phyloP scores from a whole-genome alignment of 1,140 invertebrate species.

The Acromyrmex heyeri region DNA sequence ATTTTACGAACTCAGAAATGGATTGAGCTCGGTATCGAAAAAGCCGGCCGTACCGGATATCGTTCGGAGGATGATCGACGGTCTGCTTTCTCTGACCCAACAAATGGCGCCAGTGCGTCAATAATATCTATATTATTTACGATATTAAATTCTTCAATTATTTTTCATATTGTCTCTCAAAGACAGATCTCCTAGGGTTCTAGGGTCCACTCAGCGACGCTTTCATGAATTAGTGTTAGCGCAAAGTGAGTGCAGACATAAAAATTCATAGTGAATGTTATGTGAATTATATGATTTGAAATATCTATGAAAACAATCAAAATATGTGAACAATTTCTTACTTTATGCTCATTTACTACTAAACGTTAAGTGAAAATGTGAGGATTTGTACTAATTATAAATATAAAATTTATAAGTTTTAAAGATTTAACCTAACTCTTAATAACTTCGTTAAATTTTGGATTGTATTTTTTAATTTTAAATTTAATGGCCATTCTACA shows the following conservation, averaged over 20 bases:
- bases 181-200: conserved; percentile 68
- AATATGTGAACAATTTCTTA: conserved; percentile 30
- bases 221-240: conserved; percentile 56
- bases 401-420: conserved; percentile 12
- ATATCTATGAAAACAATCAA: conserved; percentile 34
- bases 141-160: conserved; percentile 36
- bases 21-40: conserved; percentile 73
- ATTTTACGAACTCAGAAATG: conserved; percentile 90
- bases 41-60: conserved; percentile 81
- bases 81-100: conserved; percentile 80
- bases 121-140: conserved; percentile 52
- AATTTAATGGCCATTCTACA: not conserved
- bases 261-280: conserved; percentile 52
- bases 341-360: conserved; percentile 25
- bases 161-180: conserved; percentile 44
- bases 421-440: not conserved
- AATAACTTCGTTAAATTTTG: too few species aligned
- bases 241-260: conserved; percentile 62
- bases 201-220: conserved; percentile 71
- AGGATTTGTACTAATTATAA: conserved; percentile 49
- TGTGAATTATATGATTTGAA: conserved; percentile 34
- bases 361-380: conserved; percentile 21
- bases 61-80: conserved; percentile 78
- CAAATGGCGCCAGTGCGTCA: conserved; percentile 82
- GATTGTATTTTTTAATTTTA: not conserved